Evolutionary conservation across 2,113 vertebrate genomes (phyloP).

Genomic region (Sceloporus undulatus): DNA sequence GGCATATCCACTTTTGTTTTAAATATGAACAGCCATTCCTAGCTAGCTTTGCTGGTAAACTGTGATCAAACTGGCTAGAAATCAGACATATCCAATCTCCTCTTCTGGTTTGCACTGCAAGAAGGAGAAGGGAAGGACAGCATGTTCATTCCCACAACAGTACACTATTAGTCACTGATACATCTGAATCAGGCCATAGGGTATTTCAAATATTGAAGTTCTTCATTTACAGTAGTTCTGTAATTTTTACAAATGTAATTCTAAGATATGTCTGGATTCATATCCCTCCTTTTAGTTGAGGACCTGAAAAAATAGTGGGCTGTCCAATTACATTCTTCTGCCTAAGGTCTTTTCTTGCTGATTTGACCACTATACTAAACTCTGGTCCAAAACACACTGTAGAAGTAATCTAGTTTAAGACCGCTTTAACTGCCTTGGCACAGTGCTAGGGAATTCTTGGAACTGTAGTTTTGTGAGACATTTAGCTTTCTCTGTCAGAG

Average conservation of each 20-base stretch:
- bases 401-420: too few species aligned
- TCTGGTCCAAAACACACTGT: too few species aligned
- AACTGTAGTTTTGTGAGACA: too few species aligned
- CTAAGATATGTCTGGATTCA: not conserved
- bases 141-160: not conserved
- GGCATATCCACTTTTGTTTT: not conserved
- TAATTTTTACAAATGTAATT: not conserved
- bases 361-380: too few species aligned
- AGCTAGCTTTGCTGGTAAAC: not conserved
- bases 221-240: not conserved
- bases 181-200: not conserved
- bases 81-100: not conserved
- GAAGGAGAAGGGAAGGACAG: too few species aligned
- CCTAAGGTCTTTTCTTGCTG: too few species aligned
- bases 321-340: too few species aligned
- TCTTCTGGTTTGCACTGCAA: not conserved
- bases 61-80: not conserved
- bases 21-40: not conserved
- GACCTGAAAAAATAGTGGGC: not conserved
- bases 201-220: not conserved
- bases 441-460: too few species aligned
- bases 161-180: not conserved
- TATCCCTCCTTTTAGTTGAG: not conserved
- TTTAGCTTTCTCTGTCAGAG: too few species aligned
- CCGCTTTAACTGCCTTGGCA: too few species aligned